phyloP scores from a whole-genome alignment of 2,113 vertebrate genomes.

The Platysternon megacephalum region DNA sequence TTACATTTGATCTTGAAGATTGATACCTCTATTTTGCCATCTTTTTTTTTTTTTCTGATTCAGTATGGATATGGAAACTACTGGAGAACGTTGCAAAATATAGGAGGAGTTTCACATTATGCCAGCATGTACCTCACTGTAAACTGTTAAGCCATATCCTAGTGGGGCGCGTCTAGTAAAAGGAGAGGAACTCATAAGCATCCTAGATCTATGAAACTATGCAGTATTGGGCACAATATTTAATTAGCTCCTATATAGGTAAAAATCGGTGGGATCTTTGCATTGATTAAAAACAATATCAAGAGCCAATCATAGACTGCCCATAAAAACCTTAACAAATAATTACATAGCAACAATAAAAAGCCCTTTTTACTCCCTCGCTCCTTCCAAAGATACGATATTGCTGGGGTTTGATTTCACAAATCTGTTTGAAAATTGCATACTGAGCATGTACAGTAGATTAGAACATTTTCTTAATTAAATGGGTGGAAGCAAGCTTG shows the following conservation, averaged over 20 bases:
- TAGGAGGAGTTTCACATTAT: not conserved
- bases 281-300: not conserved
- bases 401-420: not conserved
- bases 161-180: not conserved
- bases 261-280: not conserved
- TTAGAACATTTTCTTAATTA: not conserved
- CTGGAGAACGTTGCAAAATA: not conserved
- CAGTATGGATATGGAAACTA: not conserved
- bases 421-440: not conserved
- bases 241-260: not conserved
- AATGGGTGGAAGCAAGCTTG: not conserved
- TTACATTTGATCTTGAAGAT: not conserved
- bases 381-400: not conserved
- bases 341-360: not conserved
- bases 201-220: not conserved
- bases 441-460: not conserved
- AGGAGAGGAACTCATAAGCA: not conserved
- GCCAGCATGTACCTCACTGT: accelerated
- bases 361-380: not conserved
- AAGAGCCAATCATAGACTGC: not conserved
- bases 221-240: not conserved
- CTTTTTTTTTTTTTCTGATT: not conserved
- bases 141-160: not conserved
- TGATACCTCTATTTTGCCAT: not conserved
- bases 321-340: not conserved